Base-by-base conservation (phyloP, 2,113 vertebrate species). In the Prionailurus viverrinus region DNA sequence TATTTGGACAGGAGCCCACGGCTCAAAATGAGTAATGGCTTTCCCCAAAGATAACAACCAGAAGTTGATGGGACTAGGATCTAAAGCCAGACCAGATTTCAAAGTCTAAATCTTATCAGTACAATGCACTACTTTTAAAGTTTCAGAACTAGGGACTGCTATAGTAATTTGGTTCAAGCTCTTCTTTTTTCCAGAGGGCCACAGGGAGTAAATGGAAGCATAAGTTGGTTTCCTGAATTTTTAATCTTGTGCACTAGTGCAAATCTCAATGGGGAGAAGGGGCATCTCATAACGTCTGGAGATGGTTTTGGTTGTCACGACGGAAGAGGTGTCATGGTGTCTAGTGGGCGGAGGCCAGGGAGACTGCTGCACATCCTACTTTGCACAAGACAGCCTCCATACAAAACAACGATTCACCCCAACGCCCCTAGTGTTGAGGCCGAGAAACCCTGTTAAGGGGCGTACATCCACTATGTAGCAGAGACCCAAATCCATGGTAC, bases 371-470 rank as follows among this genome's bases (percentile, higher is more conserved):
- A 5, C 1, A 1, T 58, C 2, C 13, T 29, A 3, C 1, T 33
- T 2, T 2, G 41, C 53, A 21, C 23, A 53, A 39, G 13, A 19
- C 4, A 12, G 29, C 12, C 11, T 9, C 14, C 7, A 0, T 0
- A 0, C 1, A 5, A 21, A 18, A 41, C 48, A 53, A 36, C 2
- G 9, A 41, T 27, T 19, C 16, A 21, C 13, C 13, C 1, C 16
- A 82, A 7, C 2, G 39, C 33, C 33, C 29, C 5, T 5, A 33
- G 7, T 3, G 10, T 58, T 63, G 16, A 27, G 3, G 45, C 14
- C 0, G 9, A 86, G 27, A 39, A 89, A 27, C 6, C 7, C 65
- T 41, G 25, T 58, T 36, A 39, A 55, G 29, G 27, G 21, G 1
- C 7, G 0, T 23, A 29, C 31, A 55, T 11, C 14, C 2, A 2